phyloP scores from a whole-genome alignment of 2,113 vertebrate species.

The Microtus ochrogaster region DNA sequence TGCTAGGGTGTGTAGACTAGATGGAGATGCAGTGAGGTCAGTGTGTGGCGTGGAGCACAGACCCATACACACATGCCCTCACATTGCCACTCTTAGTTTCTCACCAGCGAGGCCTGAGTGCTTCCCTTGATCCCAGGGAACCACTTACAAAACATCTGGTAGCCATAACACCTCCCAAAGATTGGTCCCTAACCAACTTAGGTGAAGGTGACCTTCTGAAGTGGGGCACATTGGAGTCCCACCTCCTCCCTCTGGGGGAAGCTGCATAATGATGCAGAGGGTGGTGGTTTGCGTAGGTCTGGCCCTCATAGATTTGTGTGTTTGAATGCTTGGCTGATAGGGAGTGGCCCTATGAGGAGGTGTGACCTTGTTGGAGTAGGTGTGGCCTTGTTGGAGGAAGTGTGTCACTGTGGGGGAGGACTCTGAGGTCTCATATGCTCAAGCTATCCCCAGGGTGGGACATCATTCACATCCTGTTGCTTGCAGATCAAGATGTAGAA shows the following conservation, averaged over 20 bases:
- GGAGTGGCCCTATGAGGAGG: not conserved
- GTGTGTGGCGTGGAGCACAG: not conserved
- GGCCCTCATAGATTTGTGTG: not conserved
- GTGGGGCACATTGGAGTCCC: not conserved
- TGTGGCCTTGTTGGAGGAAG: not conserved
- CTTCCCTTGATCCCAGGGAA: not conserved
- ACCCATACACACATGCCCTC: not conserved
- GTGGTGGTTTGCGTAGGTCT: not conserved
- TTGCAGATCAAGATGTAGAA: not conserved
- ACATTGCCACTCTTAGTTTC: not conserved
- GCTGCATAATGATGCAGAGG: not conserved
- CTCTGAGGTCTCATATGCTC: not conserved
- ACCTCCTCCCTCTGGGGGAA: not conserved
- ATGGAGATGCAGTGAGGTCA: not conserved
- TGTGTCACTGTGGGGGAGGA: not conserved
- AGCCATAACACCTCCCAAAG: not conserved
- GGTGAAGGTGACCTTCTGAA: not conserved
- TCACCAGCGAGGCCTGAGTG: not conserved
- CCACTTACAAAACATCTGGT: not conserved
- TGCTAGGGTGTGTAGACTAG: not conserved
- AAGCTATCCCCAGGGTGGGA: not conserved
- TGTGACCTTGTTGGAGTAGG: not conserved
- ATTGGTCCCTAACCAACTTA: not conserved
- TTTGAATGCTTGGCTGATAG: not conserved
- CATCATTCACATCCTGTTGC: not conserved